A percentile compares a stretch with the other conserved stretches of the same genome.
Evolutionary conservation across 2,113 vertebrate species (phyloP).

Genomic region (Paradisaea rubra): DNA sequence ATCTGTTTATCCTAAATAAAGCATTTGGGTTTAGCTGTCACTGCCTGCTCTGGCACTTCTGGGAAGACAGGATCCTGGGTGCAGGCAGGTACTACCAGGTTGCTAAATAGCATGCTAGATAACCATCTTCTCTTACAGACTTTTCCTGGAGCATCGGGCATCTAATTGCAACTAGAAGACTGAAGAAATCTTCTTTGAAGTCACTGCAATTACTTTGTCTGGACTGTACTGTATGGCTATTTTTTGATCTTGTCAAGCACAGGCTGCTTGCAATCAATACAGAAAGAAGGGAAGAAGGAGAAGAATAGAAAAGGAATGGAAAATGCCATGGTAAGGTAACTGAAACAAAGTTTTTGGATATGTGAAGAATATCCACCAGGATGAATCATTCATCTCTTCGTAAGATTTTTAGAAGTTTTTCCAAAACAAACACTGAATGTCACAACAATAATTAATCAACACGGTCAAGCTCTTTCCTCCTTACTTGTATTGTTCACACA

Average conservation of each 20-base stretch:
- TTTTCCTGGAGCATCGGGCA: background rate
- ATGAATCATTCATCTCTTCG: background rate
- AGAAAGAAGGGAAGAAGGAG: background rate
- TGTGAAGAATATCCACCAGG: background rate
- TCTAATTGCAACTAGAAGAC: background rate
- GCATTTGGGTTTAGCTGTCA: background rate
- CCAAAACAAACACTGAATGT: background rate
- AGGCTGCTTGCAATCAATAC: background rate
- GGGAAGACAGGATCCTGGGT: background rate
- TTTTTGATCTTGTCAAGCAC: background rate
- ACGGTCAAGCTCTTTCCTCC: background rate
- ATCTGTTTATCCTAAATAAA: background rate
- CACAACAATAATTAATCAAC: background rate
- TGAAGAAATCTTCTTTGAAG: background rate
- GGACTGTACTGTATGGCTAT: background rate
- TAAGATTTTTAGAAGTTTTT: background rate
- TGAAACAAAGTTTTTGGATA: background rate
- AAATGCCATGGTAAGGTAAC: background rate
- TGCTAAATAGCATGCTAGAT: fast-evolving
- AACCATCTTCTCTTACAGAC: background rate
- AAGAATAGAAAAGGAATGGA: background rate
- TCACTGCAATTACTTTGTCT: background rate
- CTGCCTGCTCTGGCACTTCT: background rate
- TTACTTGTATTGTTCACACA: background rate
- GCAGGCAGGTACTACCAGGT: background rate